Evolutionary conservation across 1,140 invertebrate genomes (phyloP).

Genomic region (Trichonephila inaurata): DNA sequence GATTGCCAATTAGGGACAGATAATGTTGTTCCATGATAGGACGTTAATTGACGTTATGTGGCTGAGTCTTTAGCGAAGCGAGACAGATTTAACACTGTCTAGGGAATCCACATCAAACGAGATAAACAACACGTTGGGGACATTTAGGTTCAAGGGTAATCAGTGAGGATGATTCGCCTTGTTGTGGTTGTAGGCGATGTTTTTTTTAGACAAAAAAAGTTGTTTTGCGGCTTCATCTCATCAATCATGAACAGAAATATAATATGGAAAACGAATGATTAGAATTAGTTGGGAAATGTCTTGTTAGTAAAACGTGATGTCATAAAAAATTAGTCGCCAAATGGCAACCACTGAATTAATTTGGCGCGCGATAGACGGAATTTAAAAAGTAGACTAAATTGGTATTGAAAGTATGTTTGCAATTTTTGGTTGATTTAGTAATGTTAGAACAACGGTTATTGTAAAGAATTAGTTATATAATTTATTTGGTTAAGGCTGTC

Average conservation of each 20-base stretch:
- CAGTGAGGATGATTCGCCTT: background rate
- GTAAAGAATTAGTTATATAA: too few relatives aligned
- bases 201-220: background rate
- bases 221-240: background rate
- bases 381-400: too few relatives aligned
- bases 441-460: too few relatives aligned
- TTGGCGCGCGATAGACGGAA: too few relatives aligned
- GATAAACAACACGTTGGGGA: slow-evolving; percentile 38
- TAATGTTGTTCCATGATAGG: slow-evolving; percentile 11
- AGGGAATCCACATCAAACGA: background rate
- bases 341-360: too few relatives aligned
- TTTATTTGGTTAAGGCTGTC: too few relatives aligned
- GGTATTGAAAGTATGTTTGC: too few relatives aligned
- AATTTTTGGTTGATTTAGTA: too few relatives aligned
- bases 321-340: too few relatives aligned
- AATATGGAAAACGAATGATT: background rate
- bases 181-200: background rate
- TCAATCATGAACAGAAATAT: background rate
- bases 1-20: slow-evolving; percentile 49
- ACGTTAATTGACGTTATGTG: slow-evolving; percentile 64
- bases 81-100: slow-evolving; percentile 57
- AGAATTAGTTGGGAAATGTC: background rate
- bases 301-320: too few relatives aligned
- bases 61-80: slow-evolving; percentile 25
- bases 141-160: background rate